These are phyloP conservation scores for Alexandromys fortis DNA, from an alignment of 2,113 vertebrate genomes.

Conservation along the genomic window DNA sequence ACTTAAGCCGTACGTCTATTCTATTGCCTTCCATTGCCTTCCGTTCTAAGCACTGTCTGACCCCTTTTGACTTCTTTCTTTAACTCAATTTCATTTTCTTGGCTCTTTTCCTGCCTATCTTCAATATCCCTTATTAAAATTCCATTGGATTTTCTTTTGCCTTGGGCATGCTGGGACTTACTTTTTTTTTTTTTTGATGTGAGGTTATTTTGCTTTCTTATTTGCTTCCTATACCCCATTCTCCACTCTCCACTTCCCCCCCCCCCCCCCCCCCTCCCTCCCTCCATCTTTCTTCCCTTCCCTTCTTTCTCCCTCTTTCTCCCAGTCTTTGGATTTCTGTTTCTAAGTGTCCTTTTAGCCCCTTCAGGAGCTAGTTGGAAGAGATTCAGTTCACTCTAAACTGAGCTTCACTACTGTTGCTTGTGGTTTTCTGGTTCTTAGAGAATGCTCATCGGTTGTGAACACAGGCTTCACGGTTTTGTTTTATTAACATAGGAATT, in stretches of 20 bases:
- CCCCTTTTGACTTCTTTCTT: background rate
- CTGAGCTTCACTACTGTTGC: background rate
- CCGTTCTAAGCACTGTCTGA: background rate
- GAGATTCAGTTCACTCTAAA: background rate
- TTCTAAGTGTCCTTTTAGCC: background rate
- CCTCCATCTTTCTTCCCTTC: rapidly evolving
- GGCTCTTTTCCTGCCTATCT: slow-evolving; percentile 12
- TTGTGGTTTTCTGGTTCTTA: background rate
- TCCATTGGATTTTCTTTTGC: slow-evolving; percentile 33
- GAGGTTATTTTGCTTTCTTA: background rate
- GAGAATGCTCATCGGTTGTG: background rate
- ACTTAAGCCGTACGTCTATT: background rate
- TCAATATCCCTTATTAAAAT: slow-evolving; percentile 37
- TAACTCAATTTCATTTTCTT: slow-evolving; percentile 37
- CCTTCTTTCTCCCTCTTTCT: background rate
- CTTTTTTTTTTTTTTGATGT: slow-evolving; percentile 26
- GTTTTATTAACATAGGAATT: background rate
- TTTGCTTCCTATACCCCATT: background rate
- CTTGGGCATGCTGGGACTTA: background rate
- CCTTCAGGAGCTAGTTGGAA: background rate
- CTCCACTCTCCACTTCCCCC: too few relatives aligned
- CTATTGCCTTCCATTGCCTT: background rate
- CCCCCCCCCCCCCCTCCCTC: rapidly evolving
- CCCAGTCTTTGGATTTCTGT: background rate
- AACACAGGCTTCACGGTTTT: background rate